These are phyloP conservation scores for Lepus americanus DNA, from an alignment of 2,113 vertebrate species.

Conservation along the genomic window DNA sequence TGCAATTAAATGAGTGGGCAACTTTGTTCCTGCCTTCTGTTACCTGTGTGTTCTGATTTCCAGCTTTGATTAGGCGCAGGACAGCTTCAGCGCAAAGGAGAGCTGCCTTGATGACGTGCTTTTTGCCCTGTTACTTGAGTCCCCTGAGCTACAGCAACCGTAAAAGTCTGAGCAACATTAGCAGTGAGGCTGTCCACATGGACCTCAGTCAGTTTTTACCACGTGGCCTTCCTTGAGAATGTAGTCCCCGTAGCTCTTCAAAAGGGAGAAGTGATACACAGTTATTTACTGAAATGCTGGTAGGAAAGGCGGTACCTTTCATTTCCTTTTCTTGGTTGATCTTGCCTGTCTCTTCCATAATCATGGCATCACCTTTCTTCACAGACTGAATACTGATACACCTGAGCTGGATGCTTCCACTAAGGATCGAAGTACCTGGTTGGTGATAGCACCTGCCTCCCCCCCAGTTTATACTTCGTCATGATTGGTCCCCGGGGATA, in stretches of 20 bases:
- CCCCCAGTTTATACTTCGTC: not conserved
- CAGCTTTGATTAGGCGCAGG: conserved; percentile 95
- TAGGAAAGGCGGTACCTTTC: conserved; percentile 97
- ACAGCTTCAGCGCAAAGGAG: conserved; percentile 96
- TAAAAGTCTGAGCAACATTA: conserved; percentile 94
- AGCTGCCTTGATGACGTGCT: conserved; percentile 95
- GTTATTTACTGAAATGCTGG: conserved; percentile 97
- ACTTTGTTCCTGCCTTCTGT: conserved; percentile 98
- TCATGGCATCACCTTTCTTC: conserved; percentile 95
- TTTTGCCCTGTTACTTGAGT: conserved; percentile 92
- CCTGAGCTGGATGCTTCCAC: conserved; percentile 90
- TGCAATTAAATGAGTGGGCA: conserved; percentile 96
- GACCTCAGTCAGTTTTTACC: conserved; percentile 95
- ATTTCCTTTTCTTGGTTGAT: conserved; percentile 98
- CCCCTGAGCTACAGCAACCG: conserved; percentile 93
- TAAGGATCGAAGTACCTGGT: conserved; percentile 89
- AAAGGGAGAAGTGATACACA: conserved; percentile 96
- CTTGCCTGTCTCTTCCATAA: conserved; percentile 94
- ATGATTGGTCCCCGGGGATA: not conserved
- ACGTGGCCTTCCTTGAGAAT: conserved; percentile 94
- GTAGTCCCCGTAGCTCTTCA: conserved; percentile 96
- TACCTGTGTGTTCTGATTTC: conserved; percentile 93
- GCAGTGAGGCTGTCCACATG: conserved; percentile 96
- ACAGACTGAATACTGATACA: conserved; percentile 92
- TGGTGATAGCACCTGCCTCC: not conserved